Base-by-base conservation (phyloP, 1,140 invertebrate species). In the Drosophila littoralis region DNA sequence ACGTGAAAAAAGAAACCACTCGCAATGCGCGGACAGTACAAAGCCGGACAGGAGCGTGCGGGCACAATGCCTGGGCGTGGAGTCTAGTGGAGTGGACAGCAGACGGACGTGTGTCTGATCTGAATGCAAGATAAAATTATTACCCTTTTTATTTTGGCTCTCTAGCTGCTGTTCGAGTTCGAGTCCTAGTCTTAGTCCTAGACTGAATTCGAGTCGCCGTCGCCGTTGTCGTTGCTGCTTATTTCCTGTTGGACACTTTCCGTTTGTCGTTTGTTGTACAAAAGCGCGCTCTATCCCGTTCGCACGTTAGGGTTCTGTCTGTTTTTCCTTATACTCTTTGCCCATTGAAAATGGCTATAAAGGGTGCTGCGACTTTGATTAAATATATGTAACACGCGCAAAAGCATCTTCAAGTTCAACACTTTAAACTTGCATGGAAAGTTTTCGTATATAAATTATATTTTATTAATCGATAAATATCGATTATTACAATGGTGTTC, bases 231-330 rank as follows among this genome's bases (percentile, higher is more conserved):
- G 72, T 68, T 82, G 83, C 80, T 89, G 84, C 86, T 88, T 89
- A 90, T 91, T 91, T 91, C 90, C 90, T 91, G 90, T 91, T 83
- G 90, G 90, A 91, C 83, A 88, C 89, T 90, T 91, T 91, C 90
- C 90, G 90, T 91, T 89, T 89, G 84, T 89, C 84, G 84, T 88
- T 88, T 89, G 84, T 89, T 88, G 82, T 88, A 88, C 77, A 86
- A 88, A 88, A 86, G 83, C 73, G 67, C 55, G 52, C 46, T 38
- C 64, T 60, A 38, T 55, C 28, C 22, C 46, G 12, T 35, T 50
- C 13, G 12, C 64, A 57, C 69, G 65, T 55, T 65, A 68, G 60
- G 68, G 48, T 73, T 60, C 32, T 36, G 8, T 48, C 67, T 46
- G 35, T 13, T 59, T 51, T 77, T 50, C 61, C 77, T 51, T 54